Conservation (phyloP, 2,888 invertebrate species). For the Ennomos erosarius region DNA sequence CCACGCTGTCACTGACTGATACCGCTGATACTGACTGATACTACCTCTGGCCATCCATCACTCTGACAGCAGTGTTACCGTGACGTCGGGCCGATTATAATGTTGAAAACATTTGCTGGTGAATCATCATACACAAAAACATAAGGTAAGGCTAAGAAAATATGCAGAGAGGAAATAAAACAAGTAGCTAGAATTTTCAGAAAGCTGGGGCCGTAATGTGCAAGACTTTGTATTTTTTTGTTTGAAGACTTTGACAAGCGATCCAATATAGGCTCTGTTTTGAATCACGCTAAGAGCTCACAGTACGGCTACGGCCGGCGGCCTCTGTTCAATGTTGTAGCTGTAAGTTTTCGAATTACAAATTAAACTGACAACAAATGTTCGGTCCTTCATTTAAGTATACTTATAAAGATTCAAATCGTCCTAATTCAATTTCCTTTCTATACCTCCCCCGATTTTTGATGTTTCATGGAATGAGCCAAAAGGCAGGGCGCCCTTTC, state of each 20-base stretch:
- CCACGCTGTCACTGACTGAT: slow-evolving; percentile 13
- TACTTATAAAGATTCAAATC: slow-evolving; percentile 4
- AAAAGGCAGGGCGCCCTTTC: not conserved
- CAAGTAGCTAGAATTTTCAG: too few species aligned
- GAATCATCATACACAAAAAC: not conserved
- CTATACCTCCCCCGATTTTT: not conserved
- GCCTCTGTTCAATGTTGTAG: too few species aligned
- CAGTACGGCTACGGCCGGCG: too few species aligned
- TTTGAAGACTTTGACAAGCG: too few species aligned
- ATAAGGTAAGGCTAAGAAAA: not conserved
- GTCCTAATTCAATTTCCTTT: slow-evolving; percentile 15
- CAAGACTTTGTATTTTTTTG: too few species aligned
- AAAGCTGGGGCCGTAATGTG: too few species aligned
- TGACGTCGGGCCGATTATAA: slow-evolving; percentile 7
- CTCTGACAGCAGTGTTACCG: slow-evolving; percentile 2
- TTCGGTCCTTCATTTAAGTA: not conserved
- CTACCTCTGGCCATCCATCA: slow-evolving; percentile 19
- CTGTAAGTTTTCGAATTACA: too few species aligned
- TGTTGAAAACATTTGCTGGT: slow-evolving; percentile 14
- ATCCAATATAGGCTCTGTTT: too few species aligned
- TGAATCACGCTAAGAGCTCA: too few species aligned
- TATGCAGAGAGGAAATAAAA: too few species aligned
- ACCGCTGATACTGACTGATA: slow-evolving; percentile 14
- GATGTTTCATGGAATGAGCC: not conserved
- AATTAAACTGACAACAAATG: too few species aligned